A percentile compares a stretch with the other conserved stretches of the same genome.
phyloP scores from a whole-genome alignment of 2,113 vertebrate species.

The Raphicerus campestris region DNA sequence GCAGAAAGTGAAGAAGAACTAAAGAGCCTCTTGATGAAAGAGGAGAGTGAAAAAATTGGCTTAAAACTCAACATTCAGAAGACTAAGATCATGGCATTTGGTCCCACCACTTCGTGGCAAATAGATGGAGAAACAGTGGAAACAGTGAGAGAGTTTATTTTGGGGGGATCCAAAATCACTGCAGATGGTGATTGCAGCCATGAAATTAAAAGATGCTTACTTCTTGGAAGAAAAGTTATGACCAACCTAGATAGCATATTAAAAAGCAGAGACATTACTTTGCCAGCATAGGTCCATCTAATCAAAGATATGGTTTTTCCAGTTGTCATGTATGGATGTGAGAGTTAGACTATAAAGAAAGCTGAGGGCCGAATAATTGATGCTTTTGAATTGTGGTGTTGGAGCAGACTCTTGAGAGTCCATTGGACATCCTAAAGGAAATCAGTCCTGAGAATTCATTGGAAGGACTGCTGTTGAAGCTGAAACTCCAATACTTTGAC shows the following conservation, averaged over 20 bases:
- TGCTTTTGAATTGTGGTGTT: background rate
- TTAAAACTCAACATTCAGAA: too few relatives aligned
- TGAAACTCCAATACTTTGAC: background rate
- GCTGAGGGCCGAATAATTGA: background rate
- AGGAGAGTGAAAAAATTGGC: too few relatives aligned
- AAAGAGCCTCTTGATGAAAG: too few relatives aligned
- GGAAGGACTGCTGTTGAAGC: background rate
- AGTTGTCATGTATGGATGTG: background rate
- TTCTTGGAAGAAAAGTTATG: background rate
- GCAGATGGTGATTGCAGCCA: background rate
- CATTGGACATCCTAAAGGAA: background rate
- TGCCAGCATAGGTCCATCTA: background rate
- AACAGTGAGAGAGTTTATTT: background rate
- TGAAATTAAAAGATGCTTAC: background rate
- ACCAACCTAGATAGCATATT: background rate
- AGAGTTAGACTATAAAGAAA: background rate
- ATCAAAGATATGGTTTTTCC: background rate
- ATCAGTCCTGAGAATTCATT: background rate
- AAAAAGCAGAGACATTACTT: background rate
- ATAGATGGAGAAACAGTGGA: background rate
- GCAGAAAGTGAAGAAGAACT: too few relatives aligned
- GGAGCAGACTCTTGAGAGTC: background rate
- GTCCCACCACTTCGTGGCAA: background rate
- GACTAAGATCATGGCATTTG: background rate
- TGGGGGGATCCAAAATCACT: background rate